A percentile compares a stretch with the other conserved stretches of the same genome.
These are phyloP conservation scores for Metopolophium dirhodum DNA, from an alignment of 1,140 invertebrate species.

Conservation along the genomic window DNA sequence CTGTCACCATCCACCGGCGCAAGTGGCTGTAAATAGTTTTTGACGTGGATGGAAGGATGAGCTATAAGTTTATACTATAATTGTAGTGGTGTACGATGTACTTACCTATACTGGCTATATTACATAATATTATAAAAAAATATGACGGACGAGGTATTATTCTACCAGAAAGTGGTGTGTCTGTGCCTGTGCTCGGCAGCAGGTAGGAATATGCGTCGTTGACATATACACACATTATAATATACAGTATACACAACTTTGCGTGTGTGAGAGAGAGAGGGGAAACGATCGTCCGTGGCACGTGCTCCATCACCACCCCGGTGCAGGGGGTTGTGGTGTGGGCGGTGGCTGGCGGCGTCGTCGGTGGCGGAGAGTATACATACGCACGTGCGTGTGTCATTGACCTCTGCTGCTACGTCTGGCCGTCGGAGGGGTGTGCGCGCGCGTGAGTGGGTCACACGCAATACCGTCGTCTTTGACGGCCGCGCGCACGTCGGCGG, in stretches of 20 bases:
- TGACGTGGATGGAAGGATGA: no score
- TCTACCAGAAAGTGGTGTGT: neutral
- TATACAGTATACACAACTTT: neutral
- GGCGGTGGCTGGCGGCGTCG: neutral
- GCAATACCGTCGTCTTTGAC: conserved; percentile 24
- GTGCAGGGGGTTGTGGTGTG: neutral
- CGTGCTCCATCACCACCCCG: conserved; percentile 15
- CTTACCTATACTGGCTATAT: no score
- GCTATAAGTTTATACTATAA: no score
- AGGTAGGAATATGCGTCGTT: neutral
- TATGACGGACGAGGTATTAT: neutral
- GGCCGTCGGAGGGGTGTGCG: conserved; percentile 11
- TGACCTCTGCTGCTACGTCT: conserved; percentile 17
- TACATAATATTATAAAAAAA: neutral
- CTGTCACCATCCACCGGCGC: neutral
- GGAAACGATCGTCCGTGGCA: neutral
- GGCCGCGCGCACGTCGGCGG: conserved; percentile 12
- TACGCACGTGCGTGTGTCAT: conserved; percentile 52
- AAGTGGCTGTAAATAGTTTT: neutral
- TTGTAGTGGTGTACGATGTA: neutral
- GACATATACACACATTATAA: neutral
- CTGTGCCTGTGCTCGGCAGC: neutral
- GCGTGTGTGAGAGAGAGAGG: neutral
- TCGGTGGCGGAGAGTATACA: neutral
- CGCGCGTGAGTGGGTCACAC: conserved; percentile 45